Evolutionary conservation across 2,113 vertebrate genomes (phyloP), one percentile per base, ranked within the genome.

Genomic region (Piaya cayana): DNA sequence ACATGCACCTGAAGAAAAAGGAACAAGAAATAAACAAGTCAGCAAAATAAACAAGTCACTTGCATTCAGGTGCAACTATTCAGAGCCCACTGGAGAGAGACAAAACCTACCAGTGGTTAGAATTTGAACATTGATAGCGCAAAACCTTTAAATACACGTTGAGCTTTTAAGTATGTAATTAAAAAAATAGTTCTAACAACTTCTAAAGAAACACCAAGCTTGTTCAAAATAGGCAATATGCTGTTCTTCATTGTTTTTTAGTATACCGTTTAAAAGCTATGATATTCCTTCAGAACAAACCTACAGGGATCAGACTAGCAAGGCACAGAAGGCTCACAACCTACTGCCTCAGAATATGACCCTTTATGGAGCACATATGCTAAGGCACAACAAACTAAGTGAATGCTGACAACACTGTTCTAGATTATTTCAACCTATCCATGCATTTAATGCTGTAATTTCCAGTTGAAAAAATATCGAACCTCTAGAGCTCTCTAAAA

Each of bases 1-100:
- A 92, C 99, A 99, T 0, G 97, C 86, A 3, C 32, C 99, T 99
- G 63, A 26, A 58, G 25, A 56, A 45, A 74, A 50, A 65, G 4
- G 17, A 77, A 55, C 14, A 69, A 85, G 0, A 1, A 86, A 53
- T 39, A 39, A 32, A 85, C 13, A 39, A 90, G 52, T 69, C 64
- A 77, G 80, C 11, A 36, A 79, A 25, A 32, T 22, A 71, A 88
- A 60, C 14, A 39, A 42, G 22, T 17, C 34, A 78, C 13, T 30
- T 30, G 14, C 49, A 80, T 37, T 47, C 19, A 39, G 16, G 17
- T 55, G 29, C 30, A 56, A 19, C 16, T 81, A 59, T 12, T 52
- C n/a, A 2, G 20, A 86, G 17, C 47, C 12, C 37, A 59, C 11
- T 42, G 5, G 32, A 30, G 39, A 55, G 8, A 71, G 23, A 59